Conservation (phyloP, 1,140 invertebrate species). For the Littorina saxatilis region DNA sequence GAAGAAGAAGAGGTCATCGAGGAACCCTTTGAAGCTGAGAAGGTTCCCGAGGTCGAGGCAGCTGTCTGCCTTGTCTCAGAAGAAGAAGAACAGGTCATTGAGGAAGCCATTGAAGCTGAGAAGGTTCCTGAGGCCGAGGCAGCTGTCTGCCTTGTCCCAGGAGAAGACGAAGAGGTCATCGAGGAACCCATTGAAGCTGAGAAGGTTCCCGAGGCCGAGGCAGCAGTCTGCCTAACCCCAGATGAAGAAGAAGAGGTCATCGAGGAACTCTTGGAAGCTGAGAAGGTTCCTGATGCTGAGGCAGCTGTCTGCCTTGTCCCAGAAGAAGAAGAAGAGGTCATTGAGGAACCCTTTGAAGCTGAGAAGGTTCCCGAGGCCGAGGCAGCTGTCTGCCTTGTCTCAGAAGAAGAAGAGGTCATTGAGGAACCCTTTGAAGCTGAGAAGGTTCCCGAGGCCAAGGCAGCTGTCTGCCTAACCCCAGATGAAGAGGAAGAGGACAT, state of each 20-base stretch:
- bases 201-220: conserved; percentile 28
- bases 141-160: not conserved
- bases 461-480: not conserved
- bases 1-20: not conserved
- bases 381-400: not conserved
- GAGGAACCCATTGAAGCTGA: conserved; percentile 46
- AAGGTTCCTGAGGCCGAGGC: not conserved
- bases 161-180: conserved; percentile 62
- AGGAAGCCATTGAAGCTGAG: not conserved
- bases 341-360: not conserved
- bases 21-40: conserved; percentile 2
- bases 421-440: conserved; percentile 17
- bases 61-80: not conserved
- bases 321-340: not conserved
- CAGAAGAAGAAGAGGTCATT: conserved; percentile 7
- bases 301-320: not conserved
- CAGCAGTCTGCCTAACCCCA: conserved; percentile 24
- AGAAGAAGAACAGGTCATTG: not conserved
- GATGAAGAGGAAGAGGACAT: conserved; percentile 12
- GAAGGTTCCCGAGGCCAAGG: not conserved
- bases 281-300: not conserved
- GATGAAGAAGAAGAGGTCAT: conserved; percentile 38
- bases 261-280: not conserved
- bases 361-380: not conserved
- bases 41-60: no score